Evolutionary conservation across 2,113 vertebrate genomes (phyloP), one percentile per base, ranked within the genome.

Genomic region (Apteryx owenii): DNA sequence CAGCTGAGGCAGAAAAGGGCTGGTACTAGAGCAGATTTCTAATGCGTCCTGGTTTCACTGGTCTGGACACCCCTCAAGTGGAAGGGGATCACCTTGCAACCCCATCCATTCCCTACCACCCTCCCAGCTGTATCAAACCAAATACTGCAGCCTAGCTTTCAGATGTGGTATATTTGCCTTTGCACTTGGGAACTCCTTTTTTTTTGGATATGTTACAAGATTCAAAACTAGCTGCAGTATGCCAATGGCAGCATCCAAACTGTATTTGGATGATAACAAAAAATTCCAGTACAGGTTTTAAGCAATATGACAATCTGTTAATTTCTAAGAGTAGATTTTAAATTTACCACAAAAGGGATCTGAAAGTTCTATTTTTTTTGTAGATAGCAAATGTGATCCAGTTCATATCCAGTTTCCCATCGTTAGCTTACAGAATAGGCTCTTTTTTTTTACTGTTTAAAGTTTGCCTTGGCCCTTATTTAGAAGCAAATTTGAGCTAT

Each of bases 251-350:
- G 51, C 31, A 75, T 77, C 42, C 23, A 86, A 73, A 33, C 21
- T 86, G 12, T 75, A 36, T 71, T 88, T 88, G 64, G 33, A 72
- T 48, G n/a, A 20, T 64, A 81, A 60, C 26, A 81, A 68, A 88
- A 83, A 88, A 76, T 26, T 64, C 40, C 21, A 14, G 31, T 51
- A 12, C 40, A 82, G 73, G 53, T 84, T 88, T 87, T 50, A 84
- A 89, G 84, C 53, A 88, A 50, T 77, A 48, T n/a, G 36, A n/a
- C 25, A 86, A 18, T 66, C 51, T 89, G 44, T 84, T 80, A 40
- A 61, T 75, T 84, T 76, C 31, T 64, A 93, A 68, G 90, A 94
- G 38, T 15, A 31, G 77, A 53, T 79, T 86, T 92, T 53, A 92
- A 79, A 65, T 81, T 28, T 16, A 87, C 22, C 15, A 72, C 2